phyloP scores from a whole-genome alignment of 2,113 vertebrate species.

The Gulo gulo region DNA sequence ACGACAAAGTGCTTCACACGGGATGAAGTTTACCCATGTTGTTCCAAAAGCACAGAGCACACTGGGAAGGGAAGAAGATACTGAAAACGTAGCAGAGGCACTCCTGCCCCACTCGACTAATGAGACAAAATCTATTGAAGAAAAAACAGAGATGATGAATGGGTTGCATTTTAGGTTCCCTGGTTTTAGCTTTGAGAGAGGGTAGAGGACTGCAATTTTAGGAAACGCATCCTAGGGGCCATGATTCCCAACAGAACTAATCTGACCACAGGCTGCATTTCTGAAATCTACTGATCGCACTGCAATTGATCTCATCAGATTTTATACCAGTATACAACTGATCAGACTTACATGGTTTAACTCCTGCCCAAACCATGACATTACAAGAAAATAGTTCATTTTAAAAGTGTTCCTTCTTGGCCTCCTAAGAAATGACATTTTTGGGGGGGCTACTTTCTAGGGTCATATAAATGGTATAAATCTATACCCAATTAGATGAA shows the following conservation, averaged over 20 bases:
- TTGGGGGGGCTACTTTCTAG: not conserved
- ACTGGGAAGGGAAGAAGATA: conserved; percentile 57
- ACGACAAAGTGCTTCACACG: conserved; percentile 58
- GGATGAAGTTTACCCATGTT: conserved; percentile 44
- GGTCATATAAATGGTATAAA: not conserved
- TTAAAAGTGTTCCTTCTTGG: conserved; percentile 23
- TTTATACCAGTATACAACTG: not conserved
- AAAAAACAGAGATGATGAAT: conserved; percentile 57
- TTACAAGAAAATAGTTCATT: conserved; percentile 37
- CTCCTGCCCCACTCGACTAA: conserved; percentile 40
- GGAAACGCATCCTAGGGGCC: not conserved
- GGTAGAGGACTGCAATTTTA: not conserved
- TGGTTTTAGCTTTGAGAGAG: fast-evolving
- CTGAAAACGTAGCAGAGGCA: conserved; percentile 34
- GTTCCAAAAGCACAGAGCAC: conserved; percentile 73
- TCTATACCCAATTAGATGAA: not conserved
- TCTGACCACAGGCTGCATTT: not conserved
- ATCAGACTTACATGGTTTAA: not conserved
- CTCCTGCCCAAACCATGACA: conserved; percentile 1
- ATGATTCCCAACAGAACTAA: not conserved
- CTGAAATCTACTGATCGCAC: not conserved
- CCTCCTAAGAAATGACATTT: not conserved
- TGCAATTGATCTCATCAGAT: not conserved
- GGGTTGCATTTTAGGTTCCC: conserved; percentile 44
- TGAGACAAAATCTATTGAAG: conserved; percentile 52